Base-by-base conservation (phyloP, 2,888 invertebrate species). In the Caenorhabditis sp. region DNA sequence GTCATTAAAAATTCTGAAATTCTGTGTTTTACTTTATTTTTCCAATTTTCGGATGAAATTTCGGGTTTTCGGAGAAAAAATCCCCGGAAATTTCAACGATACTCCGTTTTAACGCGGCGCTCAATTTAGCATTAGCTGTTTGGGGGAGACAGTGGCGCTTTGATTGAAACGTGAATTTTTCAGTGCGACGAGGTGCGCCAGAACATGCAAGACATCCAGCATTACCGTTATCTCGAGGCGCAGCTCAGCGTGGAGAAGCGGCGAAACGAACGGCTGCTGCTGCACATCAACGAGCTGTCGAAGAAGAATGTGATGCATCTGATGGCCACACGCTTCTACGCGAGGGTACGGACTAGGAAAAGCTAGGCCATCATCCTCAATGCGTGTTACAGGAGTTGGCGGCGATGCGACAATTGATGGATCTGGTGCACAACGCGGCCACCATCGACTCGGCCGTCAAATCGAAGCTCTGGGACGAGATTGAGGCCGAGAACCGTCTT, bases 381-480 rank as follows among this genome's bases (percentile, higher is more conserved):
- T 15, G 17, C 20, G 3, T 43, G 3, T 52, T 53, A 11, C 53
- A 73, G 62, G 75, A 75, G 52, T 35, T 75, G 20, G 75, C 75
- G 0, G 68, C 75, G 15, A 27, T 63, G 56, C 68, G 75, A 15
- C 75, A 75, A 32, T 37, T 70, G 58, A 62, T 75, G 75, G 62
- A 75, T 35, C 41, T 75, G 52, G 32, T 75, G 35, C 68, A 30
- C 20, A 62, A 75, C 17, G 41, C 68, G 13, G 20, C 56, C 4
- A 17, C 56, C 1, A 58, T 75, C 20, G 63, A 75, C 6, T 3
- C 37, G 20, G 58, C 68, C 0, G 45, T 63, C 30, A 70, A 68
- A 43, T 68, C 75, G 37, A 63, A 45, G 22, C 17, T 75, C 5
- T 75, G 75, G 75, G 70, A 70, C 30, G 52, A 70, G 26, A 70